Evolutionary conservation across 1,140 invertebrate species (phyloP), one percentile per base, ranked within the genome.

Genomic region (Heliconius hewitsoni): DNA sequence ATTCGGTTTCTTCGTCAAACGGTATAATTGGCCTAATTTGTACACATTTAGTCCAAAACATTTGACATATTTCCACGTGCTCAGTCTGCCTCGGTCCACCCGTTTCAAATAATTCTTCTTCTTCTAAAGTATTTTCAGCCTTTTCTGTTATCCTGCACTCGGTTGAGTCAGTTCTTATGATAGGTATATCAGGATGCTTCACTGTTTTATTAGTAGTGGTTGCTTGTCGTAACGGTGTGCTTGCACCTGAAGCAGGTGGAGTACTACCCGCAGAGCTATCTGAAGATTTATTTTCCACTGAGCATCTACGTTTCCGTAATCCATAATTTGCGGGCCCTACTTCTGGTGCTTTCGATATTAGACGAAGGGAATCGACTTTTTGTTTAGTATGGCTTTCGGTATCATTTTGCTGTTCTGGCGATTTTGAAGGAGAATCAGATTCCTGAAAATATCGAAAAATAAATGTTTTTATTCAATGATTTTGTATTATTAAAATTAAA

Each of bases 1-100:
- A 98, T 75, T 95, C 95, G 81, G 96, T 97, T 76, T 97, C 96
- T 85, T 98, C 97, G 76, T 98, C 94, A 81, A 98, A 97, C 0
- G 95, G 91, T 50, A 98, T 96, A 18, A 97, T 91, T 89, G 93
- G 88, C 81, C 91, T 92, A 8, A 95, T 81, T 19, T 86, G 90
- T 34, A 91, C 87, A 71, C 89, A 90, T 86, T 95, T 95, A 11
- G 95, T 95, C 90, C 90, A 94, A 82, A 93, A 93, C 89, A 95
- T 95, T 88, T 95, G 95, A 77, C 94, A 93, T 78, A 95, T 91
- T 74, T 95, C 94, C 9, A 92, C 90, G 34, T 94, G 92, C 73
- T 95, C 94, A 37, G 83, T 88, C 71, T 93, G 91, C 73, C 93
- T 88, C 8, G 93, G 92, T 2, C 93, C 92, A 16, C 92, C 93